Evolutionary conservation across 2,113 vertebrate genomes (phyloP), one percentile per base, ranked within the genome.

Genomic region (Saimiri boliviensis): DNA sequence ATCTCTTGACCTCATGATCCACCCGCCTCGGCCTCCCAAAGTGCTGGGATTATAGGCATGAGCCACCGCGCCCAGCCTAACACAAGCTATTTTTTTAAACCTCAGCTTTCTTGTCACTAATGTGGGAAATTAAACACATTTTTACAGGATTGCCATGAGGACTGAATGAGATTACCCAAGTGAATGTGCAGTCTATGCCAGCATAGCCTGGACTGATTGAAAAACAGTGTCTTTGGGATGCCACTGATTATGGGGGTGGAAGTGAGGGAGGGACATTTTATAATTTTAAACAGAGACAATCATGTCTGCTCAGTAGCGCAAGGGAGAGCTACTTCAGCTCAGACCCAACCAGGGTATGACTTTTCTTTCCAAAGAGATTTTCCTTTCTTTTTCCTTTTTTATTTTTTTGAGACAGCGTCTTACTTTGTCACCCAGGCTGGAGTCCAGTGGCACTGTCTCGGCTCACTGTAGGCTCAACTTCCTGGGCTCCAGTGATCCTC

Each of bases 281-380:
- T 60, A n/a, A 66, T 37, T 95, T 27, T 92, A 82, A 86, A 76
- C 8, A 76, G 74, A 96, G 94, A 82, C 77, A 47, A 79, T 79
- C 73, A 79, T 37, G 27, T 27, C 35, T 66, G 30, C 16, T 42
- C 11, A 76, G 6, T 2, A 73, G 42, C 17, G 37, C 40, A 79
- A 17, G 45, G 90, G 27, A 27, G n/a, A 49, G 9, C 9, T 32
- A 32, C 42, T 45, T 90, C 85, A 90, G 56, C 63, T 87, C 81
- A 84, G 76, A 60, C 13, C 16, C 52, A 86, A 66, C 11, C 6
- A 86, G 37, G 12, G 20, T 66, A 40, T n/a, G 40, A 87, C 45
- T 91, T 56, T 89, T 89, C 63, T 89, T 80, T 80, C 47, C 58
- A 86, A 85, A 71, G 8, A 16, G 17, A 19, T 70, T n/a, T 70